Evolutionary conservation across 2,113 vertebrate species (phyloP).

Genomic region (Prietella phreatophila): DNA sequence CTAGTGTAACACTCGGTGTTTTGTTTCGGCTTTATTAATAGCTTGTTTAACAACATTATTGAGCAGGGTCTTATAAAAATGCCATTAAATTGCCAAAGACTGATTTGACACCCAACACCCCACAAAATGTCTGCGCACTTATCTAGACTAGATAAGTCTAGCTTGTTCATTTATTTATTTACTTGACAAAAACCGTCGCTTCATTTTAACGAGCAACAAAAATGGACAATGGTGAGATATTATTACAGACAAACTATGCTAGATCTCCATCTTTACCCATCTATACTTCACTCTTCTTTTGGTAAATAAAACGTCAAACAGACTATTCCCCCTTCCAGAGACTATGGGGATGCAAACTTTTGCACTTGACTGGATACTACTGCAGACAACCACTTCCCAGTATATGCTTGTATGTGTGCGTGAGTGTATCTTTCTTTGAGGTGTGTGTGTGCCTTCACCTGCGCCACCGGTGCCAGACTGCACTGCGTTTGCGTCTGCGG

Average conservation of each 20-base stretch:
- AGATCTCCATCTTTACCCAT: not conserved
- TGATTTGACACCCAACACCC: too few relatives aligned
- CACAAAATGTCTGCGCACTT: too few relatives aligned
- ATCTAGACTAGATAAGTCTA: too few relatives aligned
- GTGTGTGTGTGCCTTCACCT: conserved; percentile 61
- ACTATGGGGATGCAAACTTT: not conserved
- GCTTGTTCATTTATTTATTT: not conserved
- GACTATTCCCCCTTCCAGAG: not conserved
- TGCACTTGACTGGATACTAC: not conserved
- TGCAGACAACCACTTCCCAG: not conserved
- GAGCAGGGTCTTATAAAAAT: not conserved
- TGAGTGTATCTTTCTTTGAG: not conserved
- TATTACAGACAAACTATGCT: not conserved
- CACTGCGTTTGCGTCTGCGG: not conserved
- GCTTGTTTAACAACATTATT: not conserved
- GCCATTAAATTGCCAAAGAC: too few relatives aligned
- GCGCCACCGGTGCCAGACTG: conserved; percentile 41
- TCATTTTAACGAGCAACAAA: not conserved
- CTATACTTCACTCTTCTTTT: not conserved
- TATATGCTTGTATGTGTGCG: not conserved
- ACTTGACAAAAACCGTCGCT: not conserved
- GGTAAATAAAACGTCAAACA: not conserved
- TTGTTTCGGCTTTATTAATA: not conserved
- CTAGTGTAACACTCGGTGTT: not conserved
- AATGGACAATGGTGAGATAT: not conserved